Base-by-base conservation (phyloP, 2,113 vertebrate species). In the Isichthys henryi region DNA sequence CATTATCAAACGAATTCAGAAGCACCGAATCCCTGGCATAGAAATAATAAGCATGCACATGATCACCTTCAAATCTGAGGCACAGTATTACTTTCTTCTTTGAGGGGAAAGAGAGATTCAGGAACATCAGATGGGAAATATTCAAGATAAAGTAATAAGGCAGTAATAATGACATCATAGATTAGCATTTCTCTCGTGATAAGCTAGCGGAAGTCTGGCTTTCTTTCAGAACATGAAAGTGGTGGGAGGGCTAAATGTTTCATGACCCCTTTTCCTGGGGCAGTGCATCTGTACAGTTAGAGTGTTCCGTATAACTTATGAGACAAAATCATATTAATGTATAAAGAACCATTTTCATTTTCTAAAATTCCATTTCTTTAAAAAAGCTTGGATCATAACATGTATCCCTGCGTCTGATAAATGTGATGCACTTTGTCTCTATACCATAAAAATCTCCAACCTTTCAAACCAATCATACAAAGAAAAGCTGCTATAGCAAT, bases 111-210 rank as follows among this genome's bases (percentile, higher is more conserved):
- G 31, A 74, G 66, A 45, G 56, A 88, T 6, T 62, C 23, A 52
- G 23, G 87, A 62, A 66, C 53, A 21, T 88, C 56, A 45, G 17
- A 66, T 43, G 87, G 35, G 56, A 88, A 46, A 66, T 66, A 66
- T 62, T 88, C 87, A 88, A 66, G 39, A 56, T 56, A 62, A 50
- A 39, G 56, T 88, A 88, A 88, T 88, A 88, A 66, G 35, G 39
- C 10, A 66, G 87, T 27, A 88, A 88, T 45, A 88, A 66, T 88
- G 58, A 43, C n/a, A 45, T 27, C 52, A 62, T 11, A 8, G 56
- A 66, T 66, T 43, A 21, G 9, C 17, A 45, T 88, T 58, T 43
- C 49, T 87, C 86, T 87, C 13, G 13, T 19, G 87, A 35, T 58
- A 66, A 43, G 35, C 19, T 45, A 45, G 53, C 19, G 39, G 49